Evolutionary conservation across 2,888 invertebrate genomes (phyloP).

Genomic region (Nebria brevicollis): DNA sequence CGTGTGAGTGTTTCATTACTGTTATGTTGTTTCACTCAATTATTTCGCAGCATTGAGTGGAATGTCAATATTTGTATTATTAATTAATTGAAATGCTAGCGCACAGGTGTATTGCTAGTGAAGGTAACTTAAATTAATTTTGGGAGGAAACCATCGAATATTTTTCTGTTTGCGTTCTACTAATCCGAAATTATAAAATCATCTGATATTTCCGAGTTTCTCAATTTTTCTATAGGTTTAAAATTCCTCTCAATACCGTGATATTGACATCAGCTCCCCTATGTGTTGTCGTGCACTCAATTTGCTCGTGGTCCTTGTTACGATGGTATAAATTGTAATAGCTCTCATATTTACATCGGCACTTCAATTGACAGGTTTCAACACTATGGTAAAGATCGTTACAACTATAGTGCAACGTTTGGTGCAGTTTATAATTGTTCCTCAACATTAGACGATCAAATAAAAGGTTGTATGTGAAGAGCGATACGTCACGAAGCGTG

Average conservation of each 20-base stretch:
- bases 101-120: too few species aligned
- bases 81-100: too few species aligned
- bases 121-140: too few species aligned
- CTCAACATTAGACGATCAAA: not conserved
- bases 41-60: too few species aligned
- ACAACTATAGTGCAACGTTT: constrained; percentile 12
- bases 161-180: too few species aligned
- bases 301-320: not conserved
- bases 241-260: not conserved
- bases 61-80: too few species aligned
- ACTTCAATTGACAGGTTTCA: constrained; percentile 2
- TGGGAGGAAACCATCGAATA: too few species aligned
- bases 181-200: too few species aligned
- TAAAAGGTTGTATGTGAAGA: not conserved
- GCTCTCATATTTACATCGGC: constrained; percentile 33
- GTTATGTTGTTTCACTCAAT: too few species aligned
- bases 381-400: constrained; percentile 31
- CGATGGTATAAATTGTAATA: constrained; percentile 42
- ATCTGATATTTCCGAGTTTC: too few species aligned
- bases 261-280: constrained; percentile 6
- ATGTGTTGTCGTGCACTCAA: not conserved
- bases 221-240: too few species aligned
- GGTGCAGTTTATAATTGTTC: not conserved
- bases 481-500: constrained; percentile 1
- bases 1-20: not conserved